Evolutionary conservation across 92 coral and sea anemone genomes (phyloP), one percentile per base, ranked within the genome.

Genomic region (Palythoa heliodiscus): DNA sequence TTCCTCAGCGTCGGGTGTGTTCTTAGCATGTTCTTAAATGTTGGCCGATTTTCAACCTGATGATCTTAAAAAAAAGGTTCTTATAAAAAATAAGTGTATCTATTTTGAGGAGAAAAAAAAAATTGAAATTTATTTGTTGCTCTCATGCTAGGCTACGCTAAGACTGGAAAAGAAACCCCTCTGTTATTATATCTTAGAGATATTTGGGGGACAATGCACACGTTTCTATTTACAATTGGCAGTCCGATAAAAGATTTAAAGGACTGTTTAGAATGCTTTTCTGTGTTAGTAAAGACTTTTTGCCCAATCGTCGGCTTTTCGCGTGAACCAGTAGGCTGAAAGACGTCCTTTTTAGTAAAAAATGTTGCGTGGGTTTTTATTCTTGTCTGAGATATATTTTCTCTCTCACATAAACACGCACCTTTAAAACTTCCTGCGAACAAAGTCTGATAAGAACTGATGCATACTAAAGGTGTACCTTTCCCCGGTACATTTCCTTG

Each of bases 271-370:
- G 74, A 14, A 48, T 80, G 38, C 74, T 80, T 23, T 16, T 17
- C 24, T 43, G 39, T 24, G 13, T 52, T 35, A 38, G 73, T 72
- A 50, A 89, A 92, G 52, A 91, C 43, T 16, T 84, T 77, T 81
- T 94, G 91, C 2, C 98, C 98, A 43, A 88, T 64, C 0, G 95
- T 94, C 8, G 95, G 98, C 14, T 76, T 40, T 39, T 73, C 53
- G 13, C 98, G 91, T 13, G 87, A 63, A 6, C 87, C 93, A 39
- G 74, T 53, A 12, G 98, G 92, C 66, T 83, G 90, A 25, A 94
- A 94, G 24, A 92, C 85, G 73, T 94, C 92, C 17, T 90, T 92
- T 24, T 93, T 86, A 55, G 98, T 90, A 43, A 94, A 94, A 81
- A 94, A 94, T 25, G 98, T 94, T 25, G 87, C 86, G 29, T 58